These are phyloP conservation scores for Cyphomyrus plagiostoma DNA, from an alignment of 2,113 vertebrate genomes.

Conservation along the genomic window DNA sequence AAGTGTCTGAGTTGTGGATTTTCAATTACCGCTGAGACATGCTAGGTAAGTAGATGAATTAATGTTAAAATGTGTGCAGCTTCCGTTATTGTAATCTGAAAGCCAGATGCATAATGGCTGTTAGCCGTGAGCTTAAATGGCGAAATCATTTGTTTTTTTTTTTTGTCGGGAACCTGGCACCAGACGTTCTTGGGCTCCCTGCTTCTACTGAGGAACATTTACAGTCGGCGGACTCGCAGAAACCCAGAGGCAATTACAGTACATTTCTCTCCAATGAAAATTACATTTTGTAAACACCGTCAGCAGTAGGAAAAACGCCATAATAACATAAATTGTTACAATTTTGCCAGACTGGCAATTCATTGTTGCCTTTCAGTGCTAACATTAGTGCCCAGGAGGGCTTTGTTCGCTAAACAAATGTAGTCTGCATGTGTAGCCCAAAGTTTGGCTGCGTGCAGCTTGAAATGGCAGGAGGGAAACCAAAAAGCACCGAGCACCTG, in stretches of 20 bases:
- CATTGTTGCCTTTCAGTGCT: slow-evolving; percentile 17
- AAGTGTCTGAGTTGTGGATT: slow-evolving; percentile 29
- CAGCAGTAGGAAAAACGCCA: slow-evolving; percentile 8
- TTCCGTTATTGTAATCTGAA: not conserved
- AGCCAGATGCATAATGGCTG: not conserved
- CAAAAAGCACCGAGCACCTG: not conserved
- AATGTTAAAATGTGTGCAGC: slow-evolving; percentile 6
- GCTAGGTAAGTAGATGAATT: not conserved
- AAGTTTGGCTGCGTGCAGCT: not conserved
- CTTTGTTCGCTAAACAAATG: slow-evolving; percentile 22
- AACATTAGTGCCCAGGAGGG: slow-evolving; percentile 21
- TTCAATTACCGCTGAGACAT: not conserved
- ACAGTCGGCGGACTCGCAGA: slow-evolving; percentile 21
- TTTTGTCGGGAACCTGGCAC: not conserved
- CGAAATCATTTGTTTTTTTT: slow-evolving; percentile 15
- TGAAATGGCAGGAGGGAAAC: not conserved
- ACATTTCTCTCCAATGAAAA: slow-evolving; percentile 27
- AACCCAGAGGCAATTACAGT: slow-evolving; percentile 26
- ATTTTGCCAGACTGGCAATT: slow-evolving; percentile 26
- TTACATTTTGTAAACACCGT: slow-evolving; percentile 20
- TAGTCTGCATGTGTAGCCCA: not conserved
- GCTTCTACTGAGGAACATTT: slow-evolving; percentile 25
- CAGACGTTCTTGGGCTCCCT: not conserved
- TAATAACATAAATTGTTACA: slow-evolving; percentile 28
- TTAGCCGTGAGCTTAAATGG: slow-evolving; percentile 14